A percentile compares a stretch with the other conserved stretches of the same genome.
Evolutionary conservation across 2,797 vertebrate species (phyloP).

Genomic region (Triplophysa bombifrons): DNA sequence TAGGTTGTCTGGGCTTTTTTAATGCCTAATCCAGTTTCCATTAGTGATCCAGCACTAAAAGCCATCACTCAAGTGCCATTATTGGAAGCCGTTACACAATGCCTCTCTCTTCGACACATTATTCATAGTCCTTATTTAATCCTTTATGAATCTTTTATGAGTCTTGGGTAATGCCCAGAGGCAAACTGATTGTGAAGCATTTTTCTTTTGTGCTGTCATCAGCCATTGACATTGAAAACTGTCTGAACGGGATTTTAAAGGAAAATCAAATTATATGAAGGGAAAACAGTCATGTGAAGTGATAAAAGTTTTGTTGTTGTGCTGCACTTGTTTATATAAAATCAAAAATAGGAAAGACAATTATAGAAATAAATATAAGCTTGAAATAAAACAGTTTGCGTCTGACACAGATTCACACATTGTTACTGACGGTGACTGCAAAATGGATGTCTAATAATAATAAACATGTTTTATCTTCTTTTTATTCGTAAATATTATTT

Average conservation of each 20-base stretch:
- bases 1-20: conserved; percentile 4
- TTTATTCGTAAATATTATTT: too few relatives aligned
- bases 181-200: conserved; percentile 48
- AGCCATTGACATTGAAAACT: conserved; percentile 25
- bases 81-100: conserved; percentile 42
- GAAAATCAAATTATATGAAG: conserved; percentile 16
- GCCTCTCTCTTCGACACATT: conserved; percentile 34
- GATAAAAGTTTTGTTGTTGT: not conserved
- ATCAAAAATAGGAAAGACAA: not conserved
- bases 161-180: conserved; percentile 44
- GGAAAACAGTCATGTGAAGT: conserved; percentile 6
- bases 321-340: not conserved
- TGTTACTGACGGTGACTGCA: too few relatives aligned
- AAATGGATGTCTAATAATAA: too few relatives aligned
- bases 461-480: too few relatives aligned
- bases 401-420: not conserved
- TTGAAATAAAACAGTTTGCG: not conserved
- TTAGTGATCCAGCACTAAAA: conserved; percentile 38
- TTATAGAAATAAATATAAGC: not conserved
- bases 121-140: conserved; percentile 47
- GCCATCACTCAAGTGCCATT: conserved; percentile 28
- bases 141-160: conserved; percentile 50
- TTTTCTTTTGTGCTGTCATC: conserved; percentile 36
- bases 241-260: conserved; percentile 12
- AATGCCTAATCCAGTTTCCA: conserved; percentile 36